These are phyloP conservation scores for Neodiprion fabricii DNA, from an alignment of 1,140 invertebrate species.

Conservation along the genomic window DNA sequence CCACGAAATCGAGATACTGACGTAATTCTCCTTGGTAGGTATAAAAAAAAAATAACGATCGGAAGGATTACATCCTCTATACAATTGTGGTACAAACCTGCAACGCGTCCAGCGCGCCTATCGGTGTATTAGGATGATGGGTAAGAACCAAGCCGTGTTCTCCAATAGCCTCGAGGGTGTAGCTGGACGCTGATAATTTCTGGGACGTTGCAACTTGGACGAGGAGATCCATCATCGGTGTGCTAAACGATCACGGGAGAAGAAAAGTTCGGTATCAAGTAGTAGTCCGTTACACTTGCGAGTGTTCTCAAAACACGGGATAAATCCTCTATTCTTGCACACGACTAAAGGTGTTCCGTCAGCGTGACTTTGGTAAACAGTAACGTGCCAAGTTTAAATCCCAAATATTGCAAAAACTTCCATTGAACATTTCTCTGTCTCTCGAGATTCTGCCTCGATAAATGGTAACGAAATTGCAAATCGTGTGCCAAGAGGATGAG, in stretches of 20 bases:
- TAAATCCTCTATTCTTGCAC: background rate
- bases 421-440: no score
- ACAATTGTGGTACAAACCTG: conserved; percentile 48
- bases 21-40: no score
- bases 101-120: conserved; percentile 69
- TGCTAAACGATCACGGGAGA: conserved; percentile 64
- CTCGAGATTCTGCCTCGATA: no score
- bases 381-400: no score
- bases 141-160: conserved; percentile 69
- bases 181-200: conserved; percentile 74
- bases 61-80: background rate
- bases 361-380: no score
- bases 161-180: conserved; percentile 74
- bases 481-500: no score
- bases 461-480: no score
- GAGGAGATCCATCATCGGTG: conserved; percentile 84
- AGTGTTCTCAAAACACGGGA: background rate
- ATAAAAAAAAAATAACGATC: background rate
- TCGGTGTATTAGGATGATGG: conserved; percentile 83
- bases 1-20: no score
- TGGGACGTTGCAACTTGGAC: conserved; percentile 78
- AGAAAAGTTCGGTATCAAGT: conserved; percentile 21
- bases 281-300: background rate
- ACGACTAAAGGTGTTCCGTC: no score
- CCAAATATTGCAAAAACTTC: no score